A percentile compares a stretch with the other conserved stretches of the same genome.
These are phyloP conservation scores for Agriotes lineatus DNA, from an alignment of 2,888 invertebrate species.

Conservation along the genomic window DNA sequence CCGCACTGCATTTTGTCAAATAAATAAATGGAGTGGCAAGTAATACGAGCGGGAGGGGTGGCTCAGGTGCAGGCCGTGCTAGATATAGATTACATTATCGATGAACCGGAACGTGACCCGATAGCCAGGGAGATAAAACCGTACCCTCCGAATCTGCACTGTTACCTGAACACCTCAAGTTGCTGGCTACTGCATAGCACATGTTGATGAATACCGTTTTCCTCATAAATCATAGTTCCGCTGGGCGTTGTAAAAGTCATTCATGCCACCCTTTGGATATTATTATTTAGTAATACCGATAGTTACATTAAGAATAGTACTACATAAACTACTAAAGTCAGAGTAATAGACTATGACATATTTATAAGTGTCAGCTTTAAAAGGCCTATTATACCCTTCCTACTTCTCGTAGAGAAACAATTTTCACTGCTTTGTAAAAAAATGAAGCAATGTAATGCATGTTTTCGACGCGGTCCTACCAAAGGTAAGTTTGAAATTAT, in stretches of 20 bases:
- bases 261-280: too few species aligned
- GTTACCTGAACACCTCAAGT: slow-evolving; percentile 22
- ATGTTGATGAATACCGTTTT: neutral
- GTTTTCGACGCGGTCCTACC: too few species aligned
- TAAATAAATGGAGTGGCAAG: slow-evolving; percentile 54
- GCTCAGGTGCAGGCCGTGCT: slow-evolving; percentile 52
- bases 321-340: too few species aligned
- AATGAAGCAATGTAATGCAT: too few species aligned
- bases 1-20: slow-evolving; percentile 54
- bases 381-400: too few species aligned
- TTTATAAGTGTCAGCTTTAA: too few species aligned
- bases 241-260: neutral
- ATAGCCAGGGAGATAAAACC: slow-evolving; percentile 34
- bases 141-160: slow-evolving; percentile 19
- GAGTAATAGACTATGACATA: too few species aligned
- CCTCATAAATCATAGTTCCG: neutral
- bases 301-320: too few species aligned
- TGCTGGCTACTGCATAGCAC: neutral
- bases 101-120: slow-evolving; percentile 53
- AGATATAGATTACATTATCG: slow-evolving; percentile 59
- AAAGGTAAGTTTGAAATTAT: too few species aligned
- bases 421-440: too few species aligned
- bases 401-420: too few species aligned
- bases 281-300: too few species aligned
- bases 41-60: slow-evolving; percentile 48